Evolutionary conservation across 2,797 vertebrate species (phyloP).

Genomic region (Tinamus major): DNA sequence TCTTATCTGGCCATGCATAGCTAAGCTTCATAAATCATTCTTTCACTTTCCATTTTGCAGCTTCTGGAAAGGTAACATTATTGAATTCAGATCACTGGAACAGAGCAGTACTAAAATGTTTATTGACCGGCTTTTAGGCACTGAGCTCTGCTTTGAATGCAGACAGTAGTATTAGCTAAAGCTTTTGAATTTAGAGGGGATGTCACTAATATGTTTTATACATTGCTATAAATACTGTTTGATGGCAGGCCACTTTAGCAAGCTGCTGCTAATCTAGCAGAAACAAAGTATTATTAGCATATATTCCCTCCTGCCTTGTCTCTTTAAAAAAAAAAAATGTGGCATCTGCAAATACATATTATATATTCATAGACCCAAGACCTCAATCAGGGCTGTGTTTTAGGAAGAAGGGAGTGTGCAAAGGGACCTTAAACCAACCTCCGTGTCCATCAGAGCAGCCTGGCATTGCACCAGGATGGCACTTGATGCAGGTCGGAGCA

Average conservation of each 20-base stretch:
- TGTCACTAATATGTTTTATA: conserved; percentile 70
- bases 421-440: conserved; percentile 11
- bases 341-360: conserved; percentile 28
- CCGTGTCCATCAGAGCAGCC: neutral
- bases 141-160: conserved; percentile 70
- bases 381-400: neutral
- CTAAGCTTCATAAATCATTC: conserved; percentile 85
- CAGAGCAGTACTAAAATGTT: conserved; percentile 80
- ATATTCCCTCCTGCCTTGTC: neutral
- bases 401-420: neutral
- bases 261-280: conserved; percentile 46
- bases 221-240: conserved; percentile 63
- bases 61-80: conserved; percentile 80
- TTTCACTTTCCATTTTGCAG: conserved; percentile 81
- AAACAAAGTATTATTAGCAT: conserved; percentile 52
- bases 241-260: conserved; percentile 50
- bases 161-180: conserved; percentile 73
- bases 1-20: conserved; percentile 82
- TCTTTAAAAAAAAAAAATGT: neutral
- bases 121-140: conserved; percentile 80
- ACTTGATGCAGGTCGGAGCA: neutral
- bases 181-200: conserved; percentile 72
- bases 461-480: conserved; percentile 9
- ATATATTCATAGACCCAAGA: conserved; percentile 14
- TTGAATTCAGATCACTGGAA: conserved; percentile 82